Base-by-base conservation (phyloP, 37 sponge, comb jelly and placozoan genomes). In the Ianthella basta region DNA sequence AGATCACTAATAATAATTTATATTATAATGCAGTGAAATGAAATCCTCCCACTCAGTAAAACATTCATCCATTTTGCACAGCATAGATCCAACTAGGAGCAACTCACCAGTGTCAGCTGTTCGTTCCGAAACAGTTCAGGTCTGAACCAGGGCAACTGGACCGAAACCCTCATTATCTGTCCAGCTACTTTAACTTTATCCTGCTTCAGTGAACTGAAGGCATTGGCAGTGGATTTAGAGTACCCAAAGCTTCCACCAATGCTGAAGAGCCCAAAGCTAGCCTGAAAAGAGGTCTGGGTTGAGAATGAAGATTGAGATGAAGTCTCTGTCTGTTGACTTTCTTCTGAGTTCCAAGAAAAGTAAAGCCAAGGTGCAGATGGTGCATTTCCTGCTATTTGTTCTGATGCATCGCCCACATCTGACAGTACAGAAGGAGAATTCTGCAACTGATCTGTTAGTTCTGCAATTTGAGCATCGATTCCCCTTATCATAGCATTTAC, bases 111-210 rank as follows among this genome's bases (percentile, higher is more conserved):
- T 40, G 50, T 75, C 1, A 75, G 15, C 12, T 44, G 37, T 19
- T 38, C n/a, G 1, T 50, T 64, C 44, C 80, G 55, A 57, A 90
- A 90, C 0, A 90, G 33, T 59, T 74, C 77, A 53, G 90, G 90
- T 41, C 79, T 82, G 60, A 90, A 90, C 90, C 90, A 90, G 0
- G 90, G 90, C 38, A 82, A 41, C 36, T 82, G 87, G 15, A 90
- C 77, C 14, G 82, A 53, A 23, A 90, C 90, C 66, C 90, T 86
- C 12, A 90, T 70, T 0, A 90, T 56, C 59, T 90, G 83, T 55
- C 90, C 90, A 50, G 82, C 39, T 15, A 82, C 79, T 16, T 38
- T 82, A 0, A 85, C 21, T 34, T 56, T 68, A 16, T 77, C 63
- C 55, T 83, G 82, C 40, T 82, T 82, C 34, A 90, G 14, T 25